phyloP scores from a whole-genome alignment of 1,140 invertebrate species.

The Ceratosolen solmsi region DNA sequence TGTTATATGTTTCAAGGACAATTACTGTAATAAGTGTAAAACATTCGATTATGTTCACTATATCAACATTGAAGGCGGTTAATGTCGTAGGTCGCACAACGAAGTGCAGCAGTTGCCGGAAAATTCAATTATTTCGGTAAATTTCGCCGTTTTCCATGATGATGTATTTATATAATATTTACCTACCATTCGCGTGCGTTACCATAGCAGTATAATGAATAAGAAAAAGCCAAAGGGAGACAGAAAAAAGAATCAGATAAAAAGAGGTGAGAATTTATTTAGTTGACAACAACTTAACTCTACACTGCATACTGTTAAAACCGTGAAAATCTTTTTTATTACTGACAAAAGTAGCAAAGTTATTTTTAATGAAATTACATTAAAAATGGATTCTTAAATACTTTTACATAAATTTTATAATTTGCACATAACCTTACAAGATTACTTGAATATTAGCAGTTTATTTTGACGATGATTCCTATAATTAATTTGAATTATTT shows the following conservation, averaged over 20 bases:
- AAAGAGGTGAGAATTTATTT: constrained; percentile 32
- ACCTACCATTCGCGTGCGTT: not conserved
- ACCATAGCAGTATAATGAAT: not conserved
- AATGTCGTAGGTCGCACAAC: constrained; percentile 7
- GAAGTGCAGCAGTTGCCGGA: not conserved
- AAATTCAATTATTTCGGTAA: constrained; percentile 47
- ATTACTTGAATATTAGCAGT: not conserved
- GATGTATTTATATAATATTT: constrained; percentile 35
- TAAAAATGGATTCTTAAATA: not conserved
- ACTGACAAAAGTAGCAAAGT: not conserved
- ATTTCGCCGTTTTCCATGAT: constrained; percentile 36
- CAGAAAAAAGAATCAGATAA: not conserved
- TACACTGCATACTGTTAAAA: not conserved
- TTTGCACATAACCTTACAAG: not conserved
- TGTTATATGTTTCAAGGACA: not conserved
- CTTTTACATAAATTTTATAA: not conserved
- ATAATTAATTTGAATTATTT: not conserved
- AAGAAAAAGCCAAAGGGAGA: not conserved
- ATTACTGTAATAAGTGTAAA: not conserved
- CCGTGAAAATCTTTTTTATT: not conserved
- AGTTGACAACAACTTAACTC: constrained; percentile 32
- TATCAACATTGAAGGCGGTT: not conserved
- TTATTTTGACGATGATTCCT: not conserved
- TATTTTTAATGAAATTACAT: not conserved
- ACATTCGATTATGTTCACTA: constrained; percentile 9